These are phyloP conservation scores for Leptinotarsa undecemlineata DNA, from an alignment of 1,140 invertebrate genomes.

Conservation along the genomic window DNA sequence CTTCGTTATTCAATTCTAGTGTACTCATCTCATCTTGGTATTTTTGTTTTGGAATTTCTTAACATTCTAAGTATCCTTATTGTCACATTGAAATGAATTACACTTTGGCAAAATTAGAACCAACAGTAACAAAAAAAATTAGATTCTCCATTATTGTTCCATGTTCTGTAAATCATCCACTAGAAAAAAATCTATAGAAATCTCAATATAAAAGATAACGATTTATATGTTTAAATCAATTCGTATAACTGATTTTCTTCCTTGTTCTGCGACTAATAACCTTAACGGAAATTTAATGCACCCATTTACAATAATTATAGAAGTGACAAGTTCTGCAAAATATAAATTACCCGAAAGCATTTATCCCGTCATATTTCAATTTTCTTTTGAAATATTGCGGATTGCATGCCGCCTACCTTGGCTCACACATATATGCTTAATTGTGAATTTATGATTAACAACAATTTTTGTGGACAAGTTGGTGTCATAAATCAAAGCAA, in stretches of 20 bases:
- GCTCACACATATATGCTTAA: conserved; percentile 15
- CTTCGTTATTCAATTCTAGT: no score
- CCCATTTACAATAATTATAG: conserved; percentile 24
- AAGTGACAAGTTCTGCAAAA: conserved; percentile 26
- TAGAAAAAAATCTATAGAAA: no score
- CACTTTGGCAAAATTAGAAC: no score
- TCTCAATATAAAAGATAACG: no score
- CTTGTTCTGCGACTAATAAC: not conserved
- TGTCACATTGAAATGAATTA: no score
- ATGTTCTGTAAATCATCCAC: no score
- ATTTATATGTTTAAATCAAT: no score
- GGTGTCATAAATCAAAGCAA: conserved; percentile 16
- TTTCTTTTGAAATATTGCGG: conserved; percentile 36
- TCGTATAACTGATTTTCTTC: not conserved
- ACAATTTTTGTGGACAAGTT: conserved; percentile 19
- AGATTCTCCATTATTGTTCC: no score
- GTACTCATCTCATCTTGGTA: no score
- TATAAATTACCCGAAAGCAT: conserved; percentile 34
- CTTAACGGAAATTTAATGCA: not conserved
- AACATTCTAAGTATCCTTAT: no score
- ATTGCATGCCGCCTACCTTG: conserved; percentile 31
- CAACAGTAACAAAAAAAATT: no score
- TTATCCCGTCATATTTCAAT: conserved; percentile 41
- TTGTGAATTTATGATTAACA: conserved; percentile 23
- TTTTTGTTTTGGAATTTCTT: no score